These are phyloP conservation scores for Psephotus haematonotus DNA, from an alignment of 2,113 vertebrate species.

Conservation along the genomic window DNA sequence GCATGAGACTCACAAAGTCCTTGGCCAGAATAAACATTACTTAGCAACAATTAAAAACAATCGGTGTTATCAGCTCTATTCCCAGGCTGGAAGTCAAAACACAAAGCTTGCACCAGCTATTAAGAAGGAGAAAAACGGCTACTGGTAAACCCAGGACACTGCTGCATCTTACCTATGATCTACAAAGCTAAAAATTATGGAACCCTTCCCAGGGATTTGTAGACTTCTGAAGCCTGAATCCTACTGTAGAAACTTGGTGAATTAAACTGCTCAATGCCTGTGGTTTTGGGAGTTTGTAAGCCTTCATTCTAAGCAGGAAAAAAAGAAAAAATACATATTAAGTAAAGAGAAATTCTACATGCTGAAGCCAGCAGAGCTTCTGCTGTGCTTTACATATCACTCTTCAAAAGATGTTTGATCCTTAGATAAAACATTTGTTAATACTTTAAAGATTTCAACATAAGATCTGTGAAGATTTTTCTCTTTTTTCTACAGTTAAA, in stretches of 20 bases:
- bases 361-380: slow-evolving; percentile 2
- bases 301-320: background rate
- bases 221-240: background rate
- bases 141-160: background rate
- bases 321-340: background rate
- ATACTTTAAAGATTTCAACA: slow-evolving; percentile 70
- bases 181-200: background rate
- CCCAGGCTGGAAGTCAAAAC: too few relatives aligned
- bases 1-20: too few relatives aligned
- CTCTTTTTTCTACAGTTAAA: slow-evolving; percentile 37
- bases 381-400: slow-evolving; percentile 26
- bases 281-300: background rate
- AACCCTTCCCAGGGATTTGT: background rate
- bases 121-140: too few relatives aligned
- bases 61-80: too few relatives aligned
- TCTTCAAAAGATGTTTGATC: slow-evolving; percentile 73
- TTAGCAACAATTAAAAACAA: too few relatives aligned
- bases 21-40: too few relatives aligned
- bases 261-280: background rate
- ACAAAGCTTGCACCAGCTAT: too few relatives aligned
- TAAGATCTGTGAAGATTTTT: slow-evolving; percentile 62
- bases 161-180: background rate
- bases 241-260: background rate
- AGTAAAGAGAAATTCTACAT: slow-evolving; percentile 13
- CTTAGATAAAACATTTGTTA: slow-evolving; percentile 73